Percentiles rank a stretch among this genome's conserved stretches.
These are phyloP conservation scores for Acanthurus lineatus DNA, from an alignment of 2,797 vertebrate genomes.

Conservation along the genomic window DNA sequence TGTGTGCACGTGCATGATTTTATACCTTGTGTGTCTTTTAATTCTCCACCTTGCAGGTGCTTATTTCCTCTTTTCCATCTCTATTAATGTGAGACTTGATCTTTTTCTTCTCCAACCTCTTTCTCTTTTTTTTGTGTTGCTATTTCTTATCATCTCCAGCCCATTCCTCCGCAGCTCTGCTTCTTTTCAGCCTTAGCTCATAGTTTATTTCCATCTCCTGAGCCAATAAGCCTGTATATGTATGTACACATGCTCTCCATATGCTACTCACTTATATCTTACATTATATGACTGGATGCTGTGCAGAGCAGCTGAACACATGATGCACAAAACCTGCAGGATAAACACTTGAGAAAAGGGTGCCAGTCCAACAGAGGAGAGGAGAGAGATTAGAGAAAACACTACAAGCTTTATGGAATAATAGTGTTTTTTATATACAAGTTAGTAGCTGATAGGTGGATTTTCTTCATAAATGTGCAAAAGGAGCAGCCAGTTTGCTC, in stretches of 20 bases:
- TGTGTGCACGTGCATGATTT: conserved; percentile 43
- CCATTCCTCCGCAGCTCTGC: conserved; percentile 59
- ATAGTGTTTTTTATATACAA: background rate
- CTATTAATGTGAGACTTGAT: conserved; percentile 23
- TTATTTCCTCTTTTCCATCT: conserved; percentile 33
- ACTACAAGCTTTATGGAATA: background rate
- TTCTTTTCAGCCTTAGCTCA: conserved; percentile 45
- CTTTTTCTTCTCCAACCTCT: background rate
- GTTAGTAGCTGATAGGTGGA: background rate
- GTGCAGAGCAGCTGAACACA: conserved; percentile 28
- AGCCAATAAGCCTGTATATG: conserved; percentile 51
- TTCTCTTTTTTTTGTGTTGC: background rate
- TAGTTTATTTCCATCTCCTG: conserved; percentile 60
- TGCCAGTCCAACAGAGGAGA: conserved; percentile 3
- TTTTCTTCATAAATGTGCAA: background rate
- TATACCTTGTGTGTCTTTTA: background rate
- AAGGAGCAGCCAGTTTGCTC: background rate
- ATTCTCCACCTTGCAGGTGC: conserved; percentile 23
- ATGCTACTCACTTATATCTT: conserved; percentile 44
- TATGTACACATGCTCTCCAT: conserved; percentile 58
- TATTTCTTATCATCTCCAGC: conserved; percentile 51
- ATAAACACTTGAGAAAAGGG: conserved; percentile 24
- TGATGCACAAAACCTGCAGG: conserved; percentile 27
- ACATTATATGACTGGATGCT: conserved; percentile 34
- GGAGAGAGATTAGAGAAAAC: background rate